Evolutionary conservation across 2,113 vertebrate genomes (phyloP).

Genomic region (Tamias sibiricus): DNA sequence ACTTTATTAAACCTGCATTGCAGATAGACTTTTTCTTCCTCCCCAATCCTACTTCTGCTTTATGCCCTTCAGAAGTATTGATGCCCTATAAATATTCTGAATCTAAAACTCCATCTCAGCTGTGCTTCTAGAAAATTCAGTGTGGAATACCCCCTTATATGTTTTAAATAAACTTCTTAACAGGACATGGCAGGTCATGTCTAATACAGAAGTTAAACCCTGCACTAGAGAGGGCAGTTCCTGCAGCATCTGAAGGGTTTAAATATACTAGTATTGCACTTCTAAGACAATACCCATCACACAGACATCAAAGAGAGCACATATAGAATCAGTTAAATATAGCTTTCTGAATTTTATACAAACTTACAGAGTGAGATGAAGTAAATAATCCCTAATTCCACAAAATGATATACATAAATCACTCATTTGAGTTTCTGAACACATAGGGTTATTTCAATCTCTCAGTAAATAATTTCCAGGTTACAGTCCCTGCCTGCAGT

Average conservation of each 20-base stretch:
- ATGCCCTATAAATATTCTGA: not conserved
- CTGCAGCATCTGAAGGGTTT: not conserved
- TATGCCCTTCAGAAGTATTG: not conserved
- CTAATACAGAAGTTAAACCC: not conserved
- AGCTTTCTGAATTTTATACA: conserved; percentile 18
- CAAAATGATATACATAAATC: conserved; percentile 2
- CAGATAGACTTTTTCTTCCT: not conserved
- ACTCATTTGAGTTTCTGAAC: conserved; percentile 4
- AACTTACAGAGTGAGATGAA: not conserved
- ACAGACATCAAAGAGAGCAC: not conserved
- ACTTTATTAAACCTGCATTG: not conserved
- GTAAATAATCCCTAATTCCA: not conserved
- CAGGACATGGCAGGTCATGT: not conserved
- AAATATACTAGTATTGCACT: not conserved
- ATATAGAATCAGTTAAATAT: not conserved
- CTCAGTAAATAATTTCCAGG: conserved; percentile 1
- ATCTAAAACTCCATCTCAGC: not conserved
- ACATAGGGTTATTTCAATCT: not conserved
- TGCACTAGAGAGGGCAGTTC: not conserved
- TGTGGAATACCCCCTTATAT: not conserved
- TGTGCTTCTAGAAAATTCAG: not conserved
- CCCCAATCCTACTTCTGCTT: not conserved
- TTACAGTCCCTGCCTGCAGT: not conserved
- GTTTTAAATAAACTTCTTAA: not conserved
- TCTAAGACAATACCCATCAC: not conserved